Percentiles rank a stretch among this genome's conserved stretches.
These are phyloP conservation scores for Icerya purchasi DNA, from an alignment of 2,888 invertebrate genomes.

Conservation along the genomic window DNA sequence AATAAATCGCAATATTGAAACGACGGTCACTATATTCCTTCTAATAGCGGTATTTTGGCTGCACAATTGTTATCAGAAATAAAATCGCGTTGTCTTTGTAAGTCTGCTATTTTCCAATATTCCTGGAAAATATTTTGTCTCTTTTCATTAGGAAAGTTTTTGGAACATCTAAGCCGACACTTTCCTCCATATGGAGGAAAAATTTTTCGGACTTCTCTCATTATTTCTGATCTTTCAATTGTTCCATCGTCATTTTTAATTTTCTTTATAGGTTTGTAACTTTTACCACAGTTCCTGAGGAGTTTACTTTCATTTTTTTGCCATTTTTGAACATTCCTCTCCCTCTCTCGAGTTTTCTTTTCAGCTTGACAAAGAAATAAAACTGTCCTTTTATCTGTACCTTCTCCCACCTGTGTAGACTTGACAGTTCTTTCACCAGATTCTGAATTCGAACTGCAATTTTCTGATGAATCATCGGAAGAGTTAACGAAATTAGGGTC, in stretches of 20 bases:
- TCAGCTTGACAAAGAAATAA: not conserved
- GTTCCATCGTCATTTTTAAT: constrained; percentile 1
- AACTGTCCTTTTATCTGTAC: not conserved
- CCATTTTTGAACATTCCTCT: not conserved
- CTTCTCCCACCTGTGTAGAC: too few relatives aligned
- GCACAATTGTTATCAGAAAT: constrained; percentile 5
- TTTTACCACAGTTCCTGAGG: constrained; percentile 1
- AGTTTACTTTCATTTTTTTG: not conserved
- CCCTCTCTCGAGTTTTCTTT: not conserved
- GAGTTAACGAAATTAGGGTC: not conserved
- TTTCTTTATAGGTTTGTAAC: constrained; percentile 2
- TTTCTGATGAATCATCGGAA: not conserved
- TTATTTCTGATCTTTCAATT: not conserved
- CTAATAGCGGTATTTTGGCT: constrained; percentile 7
- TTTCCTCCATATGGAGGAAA: constrained; percentile 9
- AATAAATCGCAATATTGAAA: constrained; percentile 6
- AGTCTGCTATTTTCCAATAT: constrained; percentile 12
- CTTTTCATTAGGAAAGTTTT: constrained; percentile 11
- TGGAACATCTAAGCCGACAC: constrained; percentile 9
- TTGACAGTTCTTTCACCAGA: not conserved
- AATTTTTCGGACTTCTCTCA: constrained; percentile 4
- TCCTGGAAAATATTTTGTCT: constrained; percentile 9
- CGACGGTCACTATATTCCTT: constrained; percentile 2
- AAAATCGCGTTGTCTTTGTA: constrained; percentile 11
- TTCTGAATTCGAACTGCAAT: not conserved